Evolutionary conservation across 2,888 invertebrate genomes (phyloP).

Genomic region (Eupithecia abbreviata): DNA sequence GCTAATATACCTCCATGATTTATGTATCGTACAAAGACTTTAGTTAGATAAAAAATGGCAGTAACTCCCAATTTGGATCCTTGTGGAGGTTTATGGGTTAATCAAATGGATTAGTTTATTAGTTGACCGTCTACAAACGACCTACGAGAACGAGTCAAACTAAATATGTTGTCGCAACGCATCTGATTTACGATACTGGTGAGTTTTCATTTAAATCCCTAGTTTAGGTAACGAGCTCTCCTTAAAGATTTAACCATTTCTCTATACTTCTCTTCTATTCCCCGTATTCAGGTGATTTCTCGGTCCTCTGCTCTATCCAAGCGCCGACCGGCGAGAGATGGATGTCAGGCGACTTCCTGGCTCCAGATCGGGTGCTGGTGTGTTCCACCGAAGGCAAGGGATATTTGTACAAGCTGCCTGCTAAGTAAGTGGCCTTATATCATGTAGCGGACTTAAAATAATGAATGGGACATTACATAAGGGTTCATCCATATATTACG

Average conservation of each 20-base stretch:
- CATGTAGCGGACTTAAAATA: not conserved
- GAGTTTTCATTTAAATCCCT: constrained; percentile 34
- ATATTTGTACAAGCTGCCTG: constrained; percentile 96
- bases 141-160: constrained; percentile 99
- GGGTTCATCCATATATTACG: too few species aligned
- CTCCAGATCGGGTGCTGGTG: constrained; percentile 95
- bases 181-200: constrained; percentile 92
- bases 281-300: constrained; percentile 92
- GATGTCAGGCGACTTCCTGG: constrained; percentile 97
- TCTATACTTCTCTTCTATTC: not conserved
- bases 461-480: not conserved
- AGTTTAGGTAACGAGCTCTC: too few species aligned
- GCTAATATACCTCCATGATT: too few species aligned
- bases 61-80: not conserved
- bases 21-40: too few species aligned
- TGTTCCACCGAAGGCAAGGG: constrained; percentile 99
- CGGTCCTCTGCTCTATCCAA: constrained; percentile 95
- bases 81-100: too few species aligned
- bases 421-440: constrained; percentile 87
- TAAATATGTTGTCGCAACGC: constrained; percentile 96
- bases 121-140: constrained; percentile 78
- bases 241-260: too few species aligned
- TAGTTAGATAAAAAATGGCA: not conserved
- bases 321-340: constrained; percentile 95
- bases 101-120: too few species aligned